Percentiles rank a stretch among this genome's conserved stretches.
Evolutionary conservation across 2,113 vertebrate genomes (phyloP).

Genomic region (Heterocephalus glaber): DNA sequence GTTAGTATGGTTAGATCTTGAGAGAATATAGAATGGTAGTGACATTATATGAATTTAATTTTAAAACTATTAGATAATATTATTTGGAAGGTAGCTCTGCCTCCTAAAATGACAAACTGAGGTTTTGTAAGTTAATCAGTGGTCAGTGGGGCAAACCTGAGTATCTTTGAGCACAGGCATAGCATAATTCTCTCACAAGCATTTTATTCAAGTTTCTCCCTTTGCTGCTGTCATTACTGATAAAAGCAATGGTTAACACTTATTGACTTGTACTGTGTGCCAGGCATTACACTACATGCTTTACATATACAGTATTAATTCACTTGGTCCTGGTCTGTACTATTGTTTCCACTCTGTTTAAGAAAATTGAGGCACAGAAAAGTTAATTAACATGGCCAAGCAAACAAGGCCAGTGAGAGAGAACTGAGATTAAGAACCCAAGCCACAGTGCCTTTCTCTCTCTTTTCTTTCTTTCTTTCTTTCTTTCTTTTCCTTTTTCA

Average conservation of each 20-base stretch:
- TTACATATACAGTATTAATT: neutral
- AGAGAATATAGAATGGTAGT: neutral
- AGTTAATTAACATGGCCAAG: neutral
- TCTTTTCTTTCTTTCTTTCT: neutral
- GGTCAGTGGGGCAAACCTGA: neutral
- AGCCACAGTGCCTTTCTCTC: neutral
- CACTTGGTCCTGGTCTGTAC: neutral
- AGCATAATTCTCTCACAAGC: neutral
- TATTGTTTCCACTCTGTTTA: neutral
- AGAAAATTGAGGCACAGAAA: neutral
- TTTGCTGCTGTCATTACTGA: neutral
- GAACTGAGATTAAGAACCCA: neutral
- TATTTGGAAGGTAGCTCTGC: neutral
- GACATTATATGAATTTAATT: slow-evolving; percentile 2
- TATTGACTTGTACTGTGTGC: neutral
- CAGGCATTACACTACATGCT: neutral
- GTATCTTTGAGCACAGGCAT: slow-evolving; percentile 12
- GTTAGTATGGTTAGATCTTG: neutral
- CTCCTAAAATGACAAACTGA: slow-evolving; percentile 19
- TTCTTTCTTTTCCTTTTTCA: neutral
- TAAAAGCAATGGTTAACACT: slow-evolving; percentile 1
- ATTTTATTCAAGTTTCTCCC: neutral
- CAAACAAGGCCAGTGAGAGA: neutral
- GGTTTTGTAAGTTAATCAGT: slow-evolving; percentile 29
- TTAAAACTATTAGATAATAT: slow-evolving; percentile 16